Evolutionary conservation across 2,888 invertebrate species (phyloP).

Genomic region (Myathropa florea): DNA sequence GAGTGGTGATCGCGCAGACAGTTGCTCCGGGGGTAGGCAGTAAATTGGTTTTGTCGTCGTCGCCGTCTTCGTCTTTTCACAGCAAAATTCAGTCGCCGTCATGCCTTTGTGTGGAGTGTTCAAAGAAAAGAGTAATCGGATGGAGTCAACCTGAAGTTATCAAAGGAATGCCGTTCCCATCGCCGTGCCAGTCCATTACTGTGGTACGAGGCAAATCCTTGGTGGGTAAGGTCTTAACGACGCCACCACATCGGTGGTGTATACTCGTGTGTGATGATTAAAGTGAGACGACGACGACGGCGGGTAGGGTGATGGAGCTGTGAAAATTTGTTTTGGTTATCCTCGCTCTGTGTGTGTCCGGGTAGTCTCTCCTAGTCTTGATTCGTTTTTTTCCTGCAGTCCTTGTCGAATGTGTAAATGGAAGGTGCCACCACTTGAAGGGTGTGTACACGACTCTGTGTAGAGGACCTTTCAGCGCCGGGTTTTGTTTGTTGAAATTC

Average conservation of each 20-base stretch:
- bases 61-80: too few species aligned
- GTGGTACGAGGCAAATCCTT: conserved; percentile 42
- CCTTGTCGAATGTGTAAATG: conserved; percentile 65
- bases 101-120: conserved; percentile 33
- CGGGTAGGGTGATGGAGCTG: background rate
- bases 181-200: conserved; percentile 48
- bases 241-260: background rate
- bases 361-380: conserved; percentile 51
- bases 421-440: background rate
- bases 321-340: conserved; percentile 60
- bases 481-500: conserved; percentile 41
- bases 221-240: conserved; percentile 39
- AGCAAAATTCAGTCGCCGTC: conserved; percentile 1
- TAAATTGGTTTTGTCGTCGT: conserved; percentile 63
- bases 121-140: conserved; percentile 49
- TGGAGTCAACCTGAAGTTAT: conserved; percentile 47
- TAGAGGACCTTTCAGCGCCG: background rate
- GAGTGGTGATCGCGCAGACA: conserved; percentile 32
- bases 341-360: conserved; percentile 23
- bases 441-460: background rate
- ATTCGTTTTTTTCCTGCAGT: conserved; percentile 1
- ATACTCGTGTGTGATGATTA: background rate
- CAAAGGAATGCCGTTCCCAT: conserved; percentile 31
- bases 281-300: background rate
- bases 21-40: conserved; percentile 36